Base-by-base conservation (phyloP, 2,797 vertebrate genomes). In the Enteromius thamalakanensis region DNA sequence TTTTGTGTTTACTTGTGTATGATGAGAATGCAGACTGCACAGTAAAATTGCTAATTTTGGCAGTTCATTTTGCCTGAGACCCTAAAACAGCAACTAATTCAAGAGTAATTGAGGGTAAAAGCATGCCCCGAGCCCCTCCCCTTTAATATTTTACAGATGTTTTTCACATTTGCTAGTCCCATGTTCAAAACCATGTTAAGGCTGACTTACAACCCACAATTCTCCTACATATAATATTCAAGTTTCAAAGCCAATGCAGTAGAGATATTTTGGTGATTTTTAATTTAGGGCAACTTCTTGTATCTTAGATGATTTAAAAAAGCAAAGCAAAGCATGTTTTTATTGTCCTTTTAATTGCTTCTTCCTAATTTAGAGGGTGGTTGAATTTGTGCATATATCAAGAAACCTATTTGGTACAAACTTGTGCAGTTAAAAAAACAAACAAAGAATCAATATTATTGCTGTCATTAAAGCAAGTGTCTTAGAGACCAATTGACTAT, bases 141-240 rank as follows among this genome's bases (percentile, higher is more conserved):
- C 91, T 92, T 87, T 92, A 92, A 94, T 93, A 91, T 93, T 88
- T 93, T 87, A 10, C 93, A 94, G 93, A 94, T 94, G 93, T 92
- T 90, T 87, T 87, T 90, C 86, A 91, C 86, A 92, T 90, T 91
- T 92, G 91, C 89, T 84, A 91, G 91, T 91, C 90, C 91, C 89
- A 89, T 92, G 87, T 89, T 88, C 86, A 85, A 90, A 84, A 87
- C 85, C 86, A 85, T 76, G 81, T 89, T 88, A 75, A 86, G 72
- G 62, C 69, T 81, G 65, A 45, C 83, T 21, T 81, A 83, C 84
- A 90, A 90, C 90, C 89, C 86, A 86, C 84, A 26, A 86, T 65
- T 76, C 45, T 75, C 14, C 42, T 19, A 49, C 51, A 62, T 78
- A 17, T 71, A 67, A 74, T 81, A 65, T 67, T 85, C 72, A 47